A percentile compares a stretch with the other conserved stretches of the same genome.
Conservation (phyloP, 2,113 vertebrate species). For the Passer domesticus region DNA sequence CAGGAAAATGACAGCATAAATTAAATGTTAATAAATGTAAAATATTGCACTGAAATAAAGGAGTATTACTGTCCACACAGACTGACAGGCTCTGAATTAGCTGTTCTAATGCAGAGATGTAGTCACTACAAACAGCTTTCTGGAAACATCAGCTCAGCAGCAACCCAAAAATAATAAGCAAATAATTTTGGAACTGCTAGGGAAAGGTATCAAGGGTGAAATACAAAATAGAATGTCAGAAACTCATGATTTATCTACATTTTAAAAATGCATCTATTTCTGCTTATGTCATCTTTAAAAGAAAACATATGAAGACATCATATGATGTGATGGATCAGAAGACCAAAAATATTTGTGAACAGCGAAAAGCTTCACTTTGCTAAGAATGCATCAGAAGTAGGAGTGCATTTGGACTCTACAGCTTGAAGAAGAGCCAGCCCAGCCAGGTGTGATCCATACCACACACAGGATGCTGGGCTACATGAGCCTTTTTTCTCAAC, state of each 20-base stretch:
- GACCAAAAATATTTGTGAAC: not conserved
- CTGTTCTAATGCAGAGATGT: not conserved
- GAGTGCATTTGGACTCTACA: not conserved
- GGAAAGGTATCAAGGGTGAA: not conserved
- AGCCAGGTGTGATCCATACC: not conserved
- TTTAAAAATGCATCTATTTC: not conserved
- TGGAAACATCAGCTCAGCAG: not conserved
- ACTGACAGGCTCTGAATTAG: conserved; percentile 10
- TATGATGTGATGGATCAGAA: not conserved
- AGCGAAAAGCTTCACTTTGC: not conserved
- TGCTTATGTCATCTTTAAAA: not conserved
- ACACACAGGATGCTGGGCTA: not conserved
- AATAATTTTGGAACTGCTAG: not conserved
- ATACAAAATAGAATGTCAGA: not conserved
- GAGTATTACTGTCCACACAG: not conserved
- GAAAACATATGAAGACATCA: not conserved
- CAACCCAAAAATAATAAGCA: not conserved
- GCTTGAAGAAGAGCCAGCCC: not conserved
- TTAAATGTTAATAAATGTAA: conserved; percentile 46
- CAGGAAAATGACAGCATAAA: conserved; percentile 21
- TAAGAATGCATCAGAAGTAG: not conserved
- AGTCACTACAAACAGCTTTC: not conserved
- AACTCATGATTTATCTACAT: not conserved
- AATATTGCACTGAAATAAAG: not conserved
- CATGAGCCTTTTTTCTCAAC: accelerated